Evolutionary conservation across 2,888 invertebrate species (phyloP), one percentile per base, ranked within the genome.

Genomic region (Hemistola chrysoprasaria): DNA sequence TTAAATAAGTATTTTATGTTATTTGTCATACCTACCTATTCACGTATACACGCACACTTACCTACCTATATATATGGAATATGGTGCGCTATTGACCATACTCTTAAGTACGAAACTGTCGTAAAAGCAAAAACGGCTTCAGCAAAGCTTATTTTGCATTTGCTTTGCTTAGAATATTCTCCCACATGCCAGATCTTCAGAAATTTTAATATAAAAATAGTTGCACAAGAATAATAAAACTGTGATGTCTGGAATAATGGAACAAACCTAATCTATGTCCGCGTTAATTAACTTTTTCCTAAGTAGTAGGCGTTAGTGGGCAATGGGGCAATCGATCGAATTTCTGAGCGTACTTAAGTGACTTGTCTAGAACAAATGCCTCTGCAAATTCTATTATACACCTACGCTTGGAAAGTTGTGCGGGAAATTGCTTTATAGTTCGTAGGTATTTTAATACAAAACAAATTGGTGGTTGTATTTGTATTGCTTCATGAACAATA

Each of bases 381-480:
- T 47, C 44, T 47, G 40, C 33, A 47, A 48, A 51, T 48, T 47
- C 32, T 42, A 33, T 44, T 47, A 48, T 28, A 41, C 47, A 46
- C 47, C 41, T 42, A 48, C 43, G 44, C 38, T n/a, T 8, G n/a
- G 32, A 41, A 46, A 44, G 37, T 49, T 45, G 23, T 24, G 28
- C 20, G 30, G 39, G 50, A 47, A 47, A 50, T 47, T 34, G 37
- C 28, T 46, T 9, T 23, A 22, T 6, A 39, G 16, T 25, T 22
- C 34, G 34, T 30, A 8, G 25, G 8, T 39, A 39, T 39, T 31
- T 25, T 11, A 26, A 38, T 29, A 24, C 6, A 6, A 0, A 16
- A 11, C 32, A 27, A 16, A 16, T 16, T 3, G 16, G 16, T 3
- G 4, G 4, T 16, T 16, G 4, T n/a, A n/a, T n/a, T 16, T 16